Base-by-base conservation (phyloP, 2,888 invertebrate genomes). In the Tetragonisca angustula region DNA sequence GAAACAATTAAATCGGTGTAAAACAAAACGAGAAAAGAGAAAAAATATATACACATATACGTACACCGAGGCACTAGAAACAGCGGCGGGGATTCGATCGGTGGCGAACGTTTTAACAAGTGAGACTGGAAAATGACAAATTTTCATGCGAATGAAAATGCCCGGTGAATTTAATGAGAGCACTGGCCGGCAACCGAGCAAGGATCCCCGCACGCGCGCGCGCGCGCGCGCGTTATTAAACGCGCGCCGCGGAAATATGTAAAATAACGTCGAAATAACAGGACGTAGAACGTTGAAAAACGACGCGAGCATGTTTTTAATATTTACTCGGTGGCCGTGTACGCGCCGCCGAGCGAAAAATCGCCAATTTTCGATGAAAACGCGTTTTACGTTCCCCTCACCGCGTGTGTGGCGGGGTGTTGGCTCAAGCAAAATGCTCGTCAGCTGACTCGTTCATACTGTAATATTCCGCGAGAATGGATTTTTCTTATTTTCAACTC, bases 101-200 rank as follows among this genome's bases (percentile, higher is more conserved):
- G 27, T 0, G 24, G 21, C 17, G 49, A 49, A 43, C 43, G 24
- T 67, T 69, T 69, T 52, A 52, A 52, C 32, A 24, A 32, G 32
- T 69, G 21, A 54, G 21, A 32, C n/a, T 24, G 52, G 32, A 32
- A 75, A 43, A n/a, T 68, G 56, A 75, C 27, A 56, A 49, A 19
- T 69, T 43, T 49, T 76, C 76, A 21, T 36, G 50, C 27, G 50
- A 74, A 65, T 27, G 74, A 27, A 67, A 21, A n/a, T 13, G 52
- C 19, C 64, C 36, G 32, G 69, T 24, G 52, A 50, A 74, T 74
- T 43, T 74, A 65, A 74, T 36, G 36, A 24, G 24, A 36, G 19
- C n/a, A 52, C 36, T 32, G 24, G 43, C 21, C 32, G 19, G 52
- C 21, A 50, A 11, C 43, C 43, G 43, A 27, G 19, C 50, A n/a